Evolutionary conservation across 2,888 invertebrate genomes (phyloP).

Genomic region (Exephanes ischioxanthus): DNA sequence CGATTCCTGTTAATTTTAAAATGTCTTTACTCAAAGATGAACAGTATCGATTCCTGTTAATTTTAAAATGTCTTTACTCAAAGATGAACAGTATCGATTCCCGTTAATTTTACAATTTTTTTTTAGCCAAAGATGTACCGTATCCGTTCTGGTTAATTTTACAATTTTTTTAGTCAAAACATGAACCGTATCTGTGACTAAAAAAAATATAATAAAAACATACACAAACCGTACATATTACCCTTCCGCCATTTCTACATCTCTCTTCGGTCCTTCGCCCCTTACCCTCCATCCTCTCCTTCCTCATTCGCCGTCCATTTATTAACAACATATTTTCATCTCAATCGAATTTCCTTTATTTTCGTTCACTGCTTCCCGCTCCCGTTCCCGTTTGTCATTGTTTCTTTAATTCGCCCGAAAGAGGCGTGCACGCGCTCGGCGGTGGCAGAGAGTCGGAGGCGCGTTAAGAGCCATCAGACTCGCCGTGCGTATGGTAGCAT

Average conservation of each 20-base stretch:
- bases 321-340: slow-evolving; percentile 15
- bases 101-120: too few species aligned
- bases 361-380: background rate
- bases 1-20: too few species aligned
- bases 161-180: too few species aligned
- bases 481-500: slow-evolving; percentile 35
- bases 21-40: background rate
- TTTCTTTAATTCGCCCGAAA: slow-evolving; percentile 43
- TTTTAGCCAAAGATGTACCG: too few species aligned
- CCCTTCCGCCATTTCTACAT: background rate
- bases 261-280: background rate
- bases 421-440: slow-evolving; percentile 29
- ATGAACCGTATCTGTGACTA: background rate
- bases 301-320: slow-evolving; percentile 13
- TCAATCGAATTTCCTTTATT: background rate
- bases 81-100: background rate
- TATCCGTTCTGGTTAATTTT: background rate
- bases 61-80: too few species aligned
- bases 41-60: background rate
- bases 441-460: slow-evolving; percentile 48
- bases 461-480: slow-evolving; percentile 65
- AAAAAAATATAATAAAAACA: too few species aligned
- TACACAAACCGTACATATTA: background rate
- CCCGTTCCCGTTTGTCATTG: background rate
- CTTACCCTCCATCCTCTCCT: background rate